Evolutionary conservation across 2,797 vertebrate species (phyloP).

Genomic region (Champsocephalus gunnari): DNA sequence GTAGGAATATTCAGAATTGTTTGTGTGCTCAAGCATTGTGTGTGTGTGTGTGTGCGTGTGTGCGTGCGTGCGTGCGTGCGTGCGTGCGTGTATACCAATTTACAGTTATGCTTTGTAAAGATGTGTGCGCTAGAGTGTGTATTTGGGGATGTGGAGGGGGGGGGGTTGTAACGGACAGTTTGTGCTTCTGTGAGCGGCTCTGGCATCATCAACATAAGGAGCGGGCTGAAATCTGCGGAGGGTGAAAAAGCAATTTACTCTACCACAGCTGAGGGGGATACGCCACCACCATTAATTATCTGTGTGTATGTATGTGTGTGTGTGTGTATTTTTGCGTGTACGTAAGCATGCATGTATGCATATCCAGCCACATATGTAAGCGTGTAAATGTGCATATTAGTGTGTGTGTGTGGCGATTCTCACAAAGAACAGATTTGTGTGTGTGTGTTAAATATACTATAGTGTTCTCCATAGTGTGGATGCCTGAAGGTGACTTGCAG

Average conservation of each 20-base stretch:
- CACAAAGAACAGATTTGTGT: slow-evolving; percentile 6
- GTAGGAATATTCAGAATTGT: slow-evolving; percentile 25
- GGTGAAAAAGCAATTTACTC: slow-evolving; percentile 87
- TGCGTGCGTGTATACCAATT: slow-evolving; percentile 21
- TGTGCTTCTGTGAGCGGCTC: slow-evolving; percentile 76
- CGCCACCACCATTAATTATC: slow-evolving; percentile 82
- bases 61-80: background rate
- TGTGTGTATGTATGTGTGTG: slow-evolving; percentile 45
- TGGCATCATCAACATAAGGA: slow-evolving; percentile 84
- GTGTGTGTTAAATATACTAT: slow-evolving; percentile 1
- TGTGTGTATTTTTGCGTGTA: slow-evolving; percentile 15
- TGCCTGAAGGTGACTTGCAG: slow-evolving; percentile 70
- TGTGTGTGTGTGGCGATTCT: background rate
- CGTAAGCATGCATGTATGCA: slow-evolving; percentile 25
- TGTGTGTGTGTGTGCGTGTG: background rate
- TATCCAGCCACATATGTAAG: slow-evolving; percentile 33
- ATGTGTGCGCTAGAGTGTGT: slow-evolving; percentile 38
- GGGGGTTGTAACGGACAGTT: slow-evolving; percentile 66
- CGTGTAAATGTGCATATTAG: slow-evolving; percentile 3
- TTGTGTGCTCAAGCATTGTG: slow-evolving; percentile 34
- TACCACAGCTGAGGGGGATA: slow-evolving; percentile 83
- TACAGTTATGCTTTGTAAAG: slow-evolving; percentile 41
- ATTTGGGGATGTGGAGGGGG: slow-evolving; percentile 10
- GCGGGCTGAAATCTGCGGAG: slow-evolving; percentile 82
- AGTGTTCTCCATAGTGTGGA: slow-evolving; percentile 24